Evolutionary conservation across 2,888 invertebrate species (phyloP).

Genomic region (Tipula unca): DNA sequence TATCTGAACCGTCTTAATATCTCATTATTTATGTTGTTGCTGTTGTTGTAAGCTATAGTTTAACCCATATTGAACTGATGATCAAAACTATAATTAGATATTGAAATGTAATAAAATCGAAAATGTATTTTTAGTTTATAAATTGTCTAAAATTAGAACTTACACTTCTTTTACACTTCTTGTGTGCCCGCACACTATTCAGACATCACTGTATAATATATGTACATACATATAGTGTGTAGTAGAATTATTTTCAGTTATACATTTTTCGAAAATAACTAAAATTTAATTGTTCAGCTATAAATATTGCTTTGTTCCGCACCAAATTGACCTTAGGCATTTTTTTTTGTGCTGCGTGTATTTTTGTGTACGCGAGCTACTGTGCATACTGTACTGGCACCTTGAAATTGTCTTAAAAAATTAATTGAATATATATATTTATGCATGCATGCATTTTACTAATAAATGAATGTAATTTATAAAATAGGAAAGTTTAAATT

Average conservation of each 20-base stretch:
- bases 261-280: neutral
- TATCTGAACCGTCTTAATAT: too few species aligned
- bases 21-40: too few species aligned
- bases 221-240: too few species aligned
- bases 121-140: neutral
- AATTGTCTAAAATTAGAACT: neutral
- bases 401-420: neutral
- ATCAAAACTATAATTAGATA: neutral
- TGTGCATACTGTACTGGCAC: neutral
- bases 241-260: neutral
- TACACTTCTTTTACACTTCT: neutral
- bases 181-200: too few species aligned
- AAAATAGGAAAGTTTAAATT: neutral
- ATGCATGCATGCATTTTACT: too few species aligned
- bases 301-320: neutral
- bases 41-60: too few species aligned
- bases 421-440: too few species aligned
- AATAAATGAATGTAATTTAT: neutral
- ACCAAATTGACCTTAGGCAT: neutral
- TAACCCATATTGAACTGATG: neutral
- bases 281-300: neutral
- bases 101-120: neutral
- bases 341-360: neutral
- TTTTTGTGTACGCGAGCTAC: neutral
- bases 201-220: neutral